phyloP scores from a whole-genome alignment of 2,113 vertebrate species.

The Cichladusa arquata region DNA sequence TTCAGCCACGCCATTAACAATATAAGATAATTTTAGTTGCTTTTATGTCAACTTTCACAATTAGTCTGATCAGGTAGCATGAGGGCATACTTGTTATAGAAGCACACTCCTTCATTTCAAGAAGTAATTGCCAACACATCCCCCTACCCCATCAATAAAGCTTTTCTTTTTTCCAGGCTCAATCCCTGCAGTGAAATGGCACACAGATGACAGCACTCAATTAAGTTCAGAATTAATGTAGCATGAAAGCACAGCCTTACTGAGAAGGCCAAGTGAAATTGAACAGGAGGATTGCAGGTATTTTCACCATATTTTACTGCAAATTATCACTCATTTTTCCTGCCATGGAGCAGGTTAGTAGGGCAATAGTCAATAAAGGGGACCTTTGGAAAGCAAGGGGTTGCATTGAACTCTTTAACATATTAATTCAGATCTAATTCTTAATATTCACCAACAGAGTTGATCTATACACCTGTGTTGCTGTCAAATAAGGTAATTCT shows the following conservation, averaged over 20 bases:
- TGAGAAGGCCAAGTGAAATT: neutral
- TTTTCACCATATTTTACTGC: constrained; percentile 41
- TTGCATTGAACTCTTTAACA: neutral
- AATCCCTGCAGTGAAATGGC: constrained; percentile 14
- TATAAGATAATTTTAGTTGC: neutral
- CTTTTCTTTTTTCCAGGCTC: neutral
- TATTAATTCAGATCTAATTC: neutral
- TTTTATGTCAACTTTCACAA: neutral
- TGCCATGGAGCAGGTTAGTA: neutral
- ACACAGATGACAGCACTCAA: constrained; percentile 56
- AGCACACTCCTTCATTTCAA: neutral
- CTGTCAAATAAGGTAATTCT: neutral
- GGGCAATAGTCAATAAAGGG: neutral
- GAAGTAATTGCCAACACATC: neutral
- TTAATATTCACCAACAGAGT: neutral
- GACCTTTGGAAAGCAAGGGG: neutral
- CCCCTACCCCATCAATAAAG: neutral
- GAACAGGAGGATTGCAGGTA: constrained; percentile 11
- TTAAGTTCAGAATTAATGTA: constrained; percentile 62
- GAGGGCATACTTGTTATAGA: neutral
- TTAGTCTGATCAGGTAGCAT: neutral
- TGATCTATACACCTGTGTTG: neutral
- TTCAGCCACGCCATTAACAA: neutral
- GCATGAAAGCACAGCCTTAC: constrained; percentile 41
- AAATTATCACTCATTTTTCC: constrained; percentile 34